Evolutionary conservation across 2,888 invertebrate species (phyloP).

Genomic region (Euplexia lucipara): DNA sequence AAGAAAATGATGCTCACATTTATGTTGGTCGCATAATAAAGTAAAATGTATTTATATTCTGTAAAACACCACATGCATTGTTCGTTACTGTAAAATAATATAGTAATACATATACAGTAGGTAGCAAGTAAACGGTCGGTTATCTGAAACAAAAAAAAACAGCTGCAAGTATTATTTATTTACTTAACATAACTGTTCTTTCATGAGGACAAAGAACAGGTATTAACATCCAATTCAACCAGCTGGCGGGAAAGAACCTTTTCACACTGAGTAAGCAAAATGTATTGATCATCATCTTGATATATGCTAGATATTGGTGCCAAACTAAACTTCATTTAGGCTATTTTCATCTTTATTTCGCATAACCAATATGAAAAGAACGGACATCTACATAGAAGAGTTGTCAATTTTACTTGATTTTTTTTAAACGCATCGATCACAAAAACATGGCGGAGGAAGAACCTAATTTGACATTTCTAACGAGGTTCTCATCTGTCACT

Average conservation of each 20-base stretch:
- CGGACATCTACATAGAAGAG: too few species aligned
- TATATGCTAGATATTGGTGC: too few species aligned
- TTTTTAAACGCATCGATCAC: too few species aligned
- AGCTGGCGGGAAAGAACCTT: background rate
- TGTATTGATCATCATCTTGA: background rate
- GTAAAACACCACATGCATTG: conserved; percentile 33
- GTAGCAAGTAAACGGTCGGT: conserved; percentile 31
- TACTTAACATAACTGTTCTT: conserved; percentile 30
- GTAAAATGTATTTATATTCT: background rate
- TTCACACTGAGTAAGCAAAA: background rate
- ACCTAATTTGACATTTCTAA: too few species aligned
- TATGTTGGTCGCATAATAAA: background rate
- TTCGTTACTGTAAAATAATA: conserved; percentile 46
- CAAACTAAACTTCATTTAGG: too few species aligned
- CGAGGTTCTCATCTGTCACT: too few species aligned
- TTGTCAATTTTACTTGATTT: too few species aligned
- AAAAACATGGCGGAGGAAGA: too few species aligned
- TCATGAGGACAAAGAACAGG: conserved; percentile 44
- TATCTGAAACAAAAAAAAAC: conserved; percentile 46
- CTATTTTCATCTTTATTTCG: too few species aligned
- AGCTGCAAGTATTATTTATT: conserved; percentile 21
- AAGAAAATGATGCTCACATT: background rate
- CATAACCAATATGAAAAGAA: too few species aligned
- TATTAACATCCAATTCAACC: conserved; percentile 5
- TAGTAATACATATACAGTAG: conserved; percentile 45